Evolutionary conservation across 2,888 invertebrate genomes (phyloP).

Genomic region (Argyra leucocephala): DNA sequence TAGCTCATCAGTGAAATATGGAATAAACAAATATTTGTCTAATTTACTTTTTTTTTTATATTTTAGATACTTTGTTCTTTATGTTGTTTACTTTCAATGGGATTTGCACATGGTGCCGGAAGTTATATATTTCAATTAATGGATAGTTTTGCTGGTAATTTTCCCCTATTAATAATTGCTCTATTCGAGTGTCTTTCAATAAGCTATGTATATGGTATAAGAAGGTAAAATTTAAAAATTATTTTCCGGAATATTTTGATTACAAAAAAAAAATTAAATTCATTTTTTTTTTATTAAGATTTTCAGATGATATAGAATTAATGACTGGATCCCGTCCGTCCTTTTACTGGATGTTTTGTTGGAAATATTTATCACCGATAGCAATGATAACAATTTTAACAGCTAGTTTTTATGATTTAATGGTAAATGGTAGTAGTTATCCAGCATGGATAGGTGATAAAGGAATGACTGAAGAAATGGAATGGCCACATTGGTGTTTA

Average conservation of each 20-base stretch:
- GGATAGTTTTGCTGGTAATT: constrained; percentile 89
- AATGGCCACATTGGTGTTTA: constrained; percentile 84
- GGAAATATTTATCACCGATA: constrained; percentile 85
- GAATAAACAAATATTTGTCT: neutral
- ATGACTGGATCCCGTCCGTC: constrained; percentile 88
- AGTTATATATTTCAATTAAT: constrained; percentile 89
- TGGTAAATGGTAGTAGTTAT: constrained; percentile 72
- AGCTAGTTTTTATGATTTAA: constrained; percentile 73
- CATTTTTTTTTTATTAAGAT: constrained; percentile 47
- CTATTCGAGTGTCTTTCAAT: constrained; percentile 87
- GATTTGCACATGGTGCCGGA: constrained; percentile 85
- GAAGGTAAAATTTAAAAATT: constrained; percentile 51
- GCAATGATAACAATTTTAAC: constrained; percentile 79
- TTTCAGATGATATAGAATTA: constrained; percentile 86
- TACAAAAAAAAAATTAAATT: neutral
- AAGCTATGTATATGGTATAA: constrained; percentile 86
- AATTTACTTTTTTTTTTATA: neutral
- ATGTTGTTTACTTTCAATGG: constrained; percentile 79
- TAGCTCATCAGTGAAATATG: too few relatives aligned
- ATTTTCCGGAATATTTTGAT: neutral
- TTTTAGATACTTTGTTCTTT: constrained; percentile 55
- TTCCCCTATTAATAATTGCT: constrained; percentile 83
- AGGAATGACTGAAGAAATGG: constrained; percentile 62
- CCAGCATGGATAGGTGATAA: constrained; percentile 69
- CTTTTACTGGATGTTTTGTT: constrained; percentile 85